Evolutionary conservation across 64 coral and sea anemone species (phyloP).

Genomic region (Acropora yongei): DNA sequence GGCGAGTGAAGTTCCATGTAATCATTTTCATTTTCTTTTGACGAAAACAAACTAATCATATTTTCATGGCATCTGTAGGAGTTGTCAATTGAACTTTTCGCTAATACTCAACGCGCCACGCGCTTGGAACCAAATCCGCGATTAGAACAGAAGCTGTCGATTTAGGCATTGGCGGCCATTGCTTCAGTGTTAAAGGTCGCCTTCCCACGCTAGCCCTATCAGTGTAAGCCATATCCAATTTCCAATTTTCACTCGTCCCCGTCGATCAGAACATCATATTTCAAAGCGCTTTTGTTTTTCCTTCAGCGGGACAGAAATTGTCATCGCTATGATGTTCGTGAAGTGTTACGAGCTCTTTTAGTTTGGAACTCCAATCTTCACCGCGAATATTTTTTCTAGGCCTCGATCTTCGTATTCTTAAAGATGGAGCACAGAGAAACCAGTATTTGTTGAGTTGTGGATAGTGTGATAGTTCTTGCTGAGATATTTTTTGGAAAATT

Average conservation of each 20-base stretch:
- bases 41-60: not conserved
- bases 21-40: not conserved
- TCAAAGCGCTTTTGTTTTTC: slow-evolving; percentile 9
- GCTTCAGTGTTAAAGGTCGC: slow-evolving; percentile 13
- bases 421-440: slow-evolving; percentile 4
- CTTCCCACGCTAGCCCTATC: slow-evolving; percentile 25
- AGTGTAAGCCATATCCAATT: slow-evolving; percentile 31
- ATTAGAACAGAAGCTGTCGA: slow-evolving; percentile 16
- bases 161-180: not conserved
- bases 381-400: not conserved
- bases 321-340: not conserved
- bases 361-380: not conserved
- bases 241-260: not conserved
- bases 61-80: not conserved
- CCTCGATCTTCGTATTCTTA: slow-evolving; percentile 11
- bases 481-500: not conserved
- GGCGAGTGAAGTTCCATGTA: not conserved
- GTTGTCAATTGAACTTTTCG: not conserved
- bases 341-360: not conserved
- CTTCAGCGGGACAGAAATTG: not conserved
- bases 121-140: slow-evolving; percentile 19
- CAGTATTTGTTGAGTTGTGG: not conserved
- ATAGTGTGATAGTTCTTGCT: not conserved
- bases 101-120: not conserved
- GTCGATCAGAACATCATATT: not conserved